Evolutionary conservation across 2,797 vertebrate genomes (phyloP), one percentile per base, ranked within the genome.

Genomic region (Rousettus madagascariensis): DNA sequence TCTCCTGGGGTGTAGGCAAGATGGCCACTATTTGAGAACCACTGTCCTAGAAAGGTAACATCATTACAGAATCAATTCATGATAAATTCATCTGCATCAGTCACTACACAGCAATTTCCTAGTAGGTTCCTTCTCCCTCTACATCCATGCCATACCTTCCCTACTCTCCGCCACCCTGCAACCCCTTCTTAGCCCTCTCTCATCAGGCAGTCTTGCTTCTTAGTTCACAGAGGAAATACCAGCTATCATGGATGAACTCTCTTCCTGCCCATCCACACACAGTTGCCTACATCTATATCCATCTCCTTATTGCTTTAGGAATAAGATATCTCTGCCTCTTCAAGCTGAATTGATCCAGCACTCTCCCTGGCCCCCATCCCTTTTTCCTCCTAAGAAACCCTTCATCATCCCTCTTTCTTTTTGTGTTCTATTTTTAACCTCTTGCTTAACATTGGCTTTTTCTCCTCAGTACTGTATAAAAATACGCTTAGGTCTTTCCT

Each of bases 381-480:
- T 63, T 86, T 80, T 79, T 86, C 19, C n/a, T 78, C 55, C 59
- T 57, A 16, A 78, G 38, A 89, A 74, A 71, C 16, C 4, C 20
- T 68, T 36, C 19, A 71, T 69, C 36, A 13, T n/a, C 72, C 53
- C 17, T 63, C 12, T 90, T 90, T 46, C 12, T 12, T 30, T 71
- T n/a, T n/a, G 13, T 80, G 65, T 93, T 68, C 26, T 86, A 4
- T 68, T 79, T 90, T 90, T 86, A 90, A 53, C 57, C 15, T 90
- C 4, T 82, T 80, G 26, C 49, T 49, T 86, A n/a, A 80, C 1
- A 0, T 82, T 75, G 57, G 22, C 43, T 57, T 91, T 78, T 78
- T 68, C 17, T 88, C 43, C 22, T 49, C 24, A 74, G 65, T 78
- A 59, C 16, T 79, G 43, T 74, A 17, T 77, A 41, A 22, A 38